A percentile compares a stretch with the other conserved stretches of the same genome.
phyloP scores from a whole-genome alignment of 35 echinoderm and acorn worm genomes.

The Strongylocentrotus purpuratus region DNA sequence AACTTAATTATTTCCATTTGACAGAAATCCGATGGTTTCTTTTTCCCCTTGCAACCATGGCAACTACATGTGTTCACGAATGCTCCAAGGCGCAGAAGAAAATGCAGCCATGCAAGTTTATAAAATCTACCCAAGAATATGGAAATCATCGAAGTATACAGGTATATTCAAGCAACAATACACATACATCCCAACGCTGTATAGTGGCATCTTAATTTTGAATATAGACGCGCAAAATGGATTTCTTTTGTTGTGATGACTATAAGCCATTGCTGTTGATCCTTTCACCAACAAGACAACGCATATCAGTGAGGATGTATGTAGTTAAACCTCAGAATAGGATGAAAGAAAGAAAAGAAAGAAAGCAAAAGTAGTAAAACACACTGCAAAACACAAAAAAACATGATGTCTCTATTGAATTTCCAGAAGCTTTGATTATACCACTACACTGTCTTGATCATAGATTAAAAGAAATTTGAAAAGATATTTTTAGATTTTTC shows the following conservation, averaged over 20 bases:
- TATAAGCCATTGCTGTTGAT: background rate
- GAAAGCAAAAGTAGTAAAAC: background rate
- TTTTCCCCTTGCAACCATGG: slow-evolving; percentile 12
- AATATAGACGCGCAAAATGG: background rate
- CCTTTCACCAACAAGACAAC: background rate
- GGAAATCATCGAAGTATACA: background rate
- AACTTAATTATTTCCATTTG: slow-evolving; percentile 41
- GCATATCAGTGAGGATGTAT: too few species aligned
- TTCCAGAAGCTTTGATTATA: too few species aligned
- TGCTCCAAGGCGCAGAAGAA: slow-evolving; percentile 8
- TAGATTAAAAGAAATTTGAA: too few species aligned
- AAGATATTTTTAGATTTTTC: too few species aligned
- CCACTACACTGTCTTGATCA: too few species aligned
- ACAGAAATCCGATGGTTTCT: slow-evolving; percentile 36
- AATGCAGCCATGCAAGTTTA: background rate
- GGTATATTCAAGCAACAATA: background rate
- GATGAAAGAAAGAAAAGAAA: background rate
- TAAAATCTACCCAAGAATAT: background rate
- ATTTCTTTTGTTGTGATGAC: background rate
- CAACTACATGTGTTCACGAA: slow-evolving; percentile 10
- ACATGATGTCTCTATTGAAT: background rate
- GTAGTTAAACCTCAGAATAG: background rate
- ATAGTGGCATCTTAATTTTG: background rate
- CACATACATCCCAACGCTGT: background rate
- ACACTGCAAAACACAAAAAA: background rate